Evolutionary conservation across 92 coral and sea anemone genomes (phyloP).

Genomic region (Actinostola sp.): DNA sequence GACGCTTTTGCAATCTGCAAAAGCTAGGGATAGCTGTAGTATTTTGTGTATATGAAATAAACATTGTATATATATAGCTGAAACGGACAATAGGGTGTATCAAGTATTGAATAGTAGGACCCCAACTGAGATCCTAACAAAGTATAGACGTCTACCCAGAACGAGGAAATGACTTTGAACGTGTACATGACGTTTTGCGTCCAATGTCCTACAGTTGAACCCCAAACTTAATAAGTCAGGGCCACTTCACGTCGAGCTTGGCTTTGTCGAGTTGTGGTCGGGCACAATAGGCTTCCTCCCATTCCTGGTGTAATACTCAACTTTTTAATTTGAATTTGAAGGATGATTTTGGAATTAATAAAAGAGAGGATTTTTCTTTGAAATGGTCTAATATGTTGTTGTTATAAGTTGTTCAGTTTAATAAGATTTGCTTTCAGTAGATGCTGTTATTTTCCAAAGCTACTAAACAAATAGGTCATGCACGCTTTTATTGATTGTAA

Average conservation of each 20-base stretch:
- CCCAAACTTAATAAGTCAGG: slow-evolving; percentile 18
- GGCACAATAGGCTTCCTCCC: slow-evolving; percentile 6
- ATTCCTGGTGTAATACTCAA: neutral
- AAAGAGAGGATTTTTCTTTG: neutral
- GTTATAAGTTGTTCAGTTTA: slow-evolving; percentile 2
- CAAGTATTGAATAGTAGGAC: slow-evolving; percentile 17
- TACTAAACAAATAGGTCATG: neutral
- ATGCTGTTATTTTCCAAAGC: neutral
- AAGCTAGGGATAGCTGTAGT: no score
- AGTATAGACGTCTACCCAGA: neutral
- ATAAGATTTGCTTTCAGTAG: slow-evolving; percentile 4
- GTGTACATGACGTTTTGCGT: slow-evolving; percentile 9
- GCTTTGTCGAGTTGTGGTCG: neutral
- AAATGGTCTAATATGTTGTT: neutral
- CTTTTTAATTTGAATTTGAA: slow-evolving; percentile 6
- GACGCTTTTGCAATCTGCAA: no score
- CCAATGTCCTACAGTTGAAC: slow-evolving; percentile 12
- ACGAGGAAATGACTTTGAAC: slow-evolving; percentile 14
- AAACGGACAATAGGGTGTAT: slow-evolving; percentile 1
- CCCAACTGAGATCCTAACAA: slow-evolving; percentile 11
- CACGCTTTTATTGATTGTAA: neutral
- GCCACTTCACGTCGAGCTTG: neutral
- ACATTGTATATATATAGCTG: neutral
- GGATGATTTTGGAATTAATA: slow-evolving; percentile 3
- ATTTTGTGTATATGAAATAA: neutral